These are phyloP conservation scores for Trogon surrucura DNA, from an alignment of 2,113 vertebrate genomes.

Conservation along the genomic window DNA sequence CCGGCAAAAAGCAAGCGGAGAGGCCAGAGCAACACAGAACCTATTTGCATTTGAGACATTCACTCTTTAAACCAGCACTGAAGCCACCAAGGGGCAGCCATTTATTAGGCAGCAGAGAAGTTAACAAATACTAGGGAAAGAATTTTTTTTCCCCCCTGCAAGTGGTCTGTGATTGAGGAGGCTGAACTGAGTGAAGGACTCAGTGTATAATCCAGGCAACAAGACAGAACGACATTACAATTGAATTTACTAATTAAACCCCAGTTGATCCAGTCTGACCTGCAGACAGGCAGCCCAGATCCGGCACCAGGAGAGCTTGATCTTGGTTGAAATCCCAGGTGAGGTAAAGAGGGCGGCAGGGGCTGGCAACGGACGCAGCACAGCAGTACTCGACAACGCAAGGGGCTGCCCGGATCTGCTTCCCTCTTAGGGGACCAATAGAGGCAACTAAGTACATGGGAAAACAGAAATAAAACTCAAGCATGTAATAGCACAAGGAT, in stretches of 20 bases:
- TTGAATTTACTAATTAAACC: not conserved
- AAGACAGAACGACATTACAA: not conserved
- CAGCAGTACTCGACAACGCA: not conserved
- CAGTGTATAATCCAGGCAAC: not conserved
- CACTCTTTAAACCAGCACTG: fast-evolving
- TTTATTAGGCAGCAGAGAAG: not conserved
- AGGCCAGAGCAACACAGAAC: not conserved
- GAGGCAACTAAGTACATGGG: not conserved
- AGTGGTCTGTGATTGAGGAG: not conserved
- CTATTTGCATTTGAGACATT: not conserved
- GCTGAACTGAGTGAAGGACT: not conserved
- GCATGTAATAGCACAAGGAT: fast-evolving
- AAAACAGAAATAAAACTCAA: not conserved
- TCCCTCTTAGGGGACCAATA: not conserved
- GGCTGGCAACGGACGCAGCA: not conserved
- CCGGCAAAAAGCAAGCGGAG: not conserved
- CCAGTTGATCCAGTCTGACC: not conserved
- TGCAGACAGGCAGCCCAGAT: not conserved
- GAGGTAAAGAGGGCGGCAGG: fast-evolving
- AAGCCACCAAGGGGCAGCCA: not conserved
- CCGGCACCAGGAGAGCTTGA: not conserved
- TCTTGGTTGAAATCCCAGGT: not conserved
- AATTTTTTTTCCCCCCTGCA: too few relatives aligned
- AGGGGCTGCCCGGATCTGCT: not conserved
- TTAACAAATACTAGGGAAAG: not conserved